These are phyloP conservation scores for Conopomorpha cramerella DNA, from an alignment of 1,140 invertebrate genomes.

Conservation along the genomic window DNA sequence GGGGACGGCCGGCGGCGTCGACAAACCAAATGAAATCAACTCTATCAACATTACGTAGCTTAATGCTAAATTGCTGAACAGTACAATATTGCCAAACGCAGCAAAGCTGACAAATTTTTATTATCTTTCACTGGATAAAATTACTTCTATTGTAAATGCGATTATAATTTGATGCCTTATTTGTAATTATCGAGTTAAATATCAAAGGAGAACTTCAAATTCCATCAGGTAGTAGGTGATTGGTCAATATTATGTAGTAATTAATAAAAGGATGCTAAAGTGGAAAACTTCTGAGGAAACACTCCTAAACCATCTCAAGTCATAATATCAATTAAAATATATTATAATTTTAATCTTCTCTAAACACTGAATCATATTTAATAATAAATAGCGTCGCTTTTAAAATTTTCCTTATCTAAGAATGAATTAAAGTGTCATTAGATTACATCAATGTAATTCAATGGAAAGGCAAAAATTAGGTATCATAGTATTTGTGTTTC, in stretches of 20 bases:
- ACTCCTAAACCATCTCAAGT: conserved; percentile 36
- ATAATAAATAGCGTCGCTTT: conserved; percentile 52
- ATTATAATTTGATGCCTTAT: conserved; percentile 15
- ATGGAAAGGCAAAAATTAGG: too few species aligned
- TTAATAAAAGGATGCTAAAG: too few species aligned
- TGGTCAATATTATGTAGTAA: conserved; percentile 37
- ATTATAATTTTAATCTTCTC: conserved; percentile 45
- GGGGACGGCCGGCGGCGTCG: too few species aligned
- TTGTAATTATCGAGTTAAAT: conserved; percentile 11
- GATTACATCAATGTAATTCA: too few species aligned
- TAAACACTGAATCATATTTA: conserved; percentile 43
- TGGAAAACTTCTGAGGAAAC: too few species aligned
- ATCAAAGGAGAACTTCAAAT: conserved; percentile 23
- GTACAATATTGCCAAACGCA: too few species aligned
- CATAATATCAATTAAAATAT: conserved; percentile 45
- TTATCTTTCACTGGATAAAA: conserved; percentile 22
- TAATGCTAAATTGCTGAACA: conserved; percentile 3
- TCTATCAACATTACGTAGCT: too few species aligned
- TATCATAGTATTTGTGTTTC: too few species aligned
- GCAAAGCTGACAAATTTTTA: conserved; percentile 21
- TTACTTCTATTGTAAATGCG: conserved; percentile 38
- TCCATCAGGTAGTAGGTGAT: conserved; percentile 26
- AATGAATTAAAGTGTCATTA: too few species aligned
- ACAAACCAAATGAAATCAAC: too few species aligned
- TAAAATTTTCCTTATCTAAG: too few species aligned